A percentile compares a stretch with the other conserved stretches of the same genome.
Conservation (phyloP, 2,888 invertebrate species). For the Drosophila histrio region DNA sequence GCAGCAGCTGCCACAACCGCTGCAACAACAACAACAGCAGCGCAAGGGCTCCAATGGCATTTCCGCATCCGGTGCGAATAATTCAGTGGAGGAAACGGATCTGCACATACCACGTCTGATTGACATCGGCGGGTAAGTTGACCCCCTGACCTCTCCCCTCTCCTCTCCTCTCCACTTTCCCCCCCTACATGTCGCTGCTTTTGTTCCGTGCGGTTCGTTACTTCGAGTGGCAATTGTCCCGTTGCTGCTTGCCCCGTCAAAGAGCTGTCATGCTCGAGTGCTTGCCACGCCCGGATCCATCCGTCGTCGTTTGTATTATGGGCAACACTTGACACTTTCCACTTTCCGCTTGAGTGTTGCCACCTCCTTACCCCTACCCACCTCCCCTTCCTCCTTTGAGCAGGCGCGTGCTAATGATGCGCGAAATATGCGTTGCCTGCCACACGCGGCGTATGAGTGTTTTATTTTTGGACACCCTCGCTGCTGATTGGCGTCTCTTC, state of each 20-base stretch:
- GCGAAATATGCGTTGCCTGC: slow-evolving; percentile 75
- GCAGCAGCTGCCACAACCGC: slow-evolving; percentile 35
- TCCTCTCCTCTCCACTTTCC: neutral
- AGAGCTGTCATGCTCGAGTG: slow-evolving; percentile 78
- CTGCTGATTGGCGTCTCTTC: slow-evolving; percentile 58
- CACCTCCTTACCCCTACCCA: neutral
- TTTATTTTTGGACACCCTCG: slow-evolving; percentile 67
- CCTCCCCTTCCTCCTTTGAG: neutral
- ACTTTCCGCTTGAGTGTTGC: slow-evolving; percentile 57
- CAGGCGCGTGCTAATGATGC: slow-evolving; percentile 80
- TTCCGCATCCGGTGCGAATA: slow-evolving; percentile 57
- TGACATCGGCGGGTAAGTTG: slow-evolving; percentile 87
- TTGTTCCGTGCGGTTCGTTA: slow-evolving; percentile 77
- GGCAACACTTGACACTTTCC: slow-evolving; percentile 82
- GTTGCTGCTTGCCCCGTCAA: slow-evolving; percentile 67
- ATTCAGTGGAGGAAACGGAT: slow-evolving; percentile 85
- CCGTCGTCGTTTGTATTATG: slow-evolving; percentile 63
- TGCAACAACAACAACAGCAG: slow-evolving; percentile 47
- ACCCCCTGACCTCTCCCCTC: slow-evolving; percentile 5
- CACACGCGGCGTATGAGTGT: slow-evolving; percentile 48
- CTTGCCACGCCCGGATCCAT: slow-evolving; percentile 43
- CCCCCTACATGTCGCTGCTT: slow-evolving; percentile 27
- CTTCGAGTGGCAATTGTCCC: slow-evolving; percentile 76
- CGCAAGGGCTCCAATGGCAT: slow-evolving; percentile 54
- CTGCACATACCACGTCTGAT: slow-evolving; percentile 88